Evolutionary conservation across 2,888 invertebrate species (phyloP).

Genomic region (Lypha dubia): DNA sequence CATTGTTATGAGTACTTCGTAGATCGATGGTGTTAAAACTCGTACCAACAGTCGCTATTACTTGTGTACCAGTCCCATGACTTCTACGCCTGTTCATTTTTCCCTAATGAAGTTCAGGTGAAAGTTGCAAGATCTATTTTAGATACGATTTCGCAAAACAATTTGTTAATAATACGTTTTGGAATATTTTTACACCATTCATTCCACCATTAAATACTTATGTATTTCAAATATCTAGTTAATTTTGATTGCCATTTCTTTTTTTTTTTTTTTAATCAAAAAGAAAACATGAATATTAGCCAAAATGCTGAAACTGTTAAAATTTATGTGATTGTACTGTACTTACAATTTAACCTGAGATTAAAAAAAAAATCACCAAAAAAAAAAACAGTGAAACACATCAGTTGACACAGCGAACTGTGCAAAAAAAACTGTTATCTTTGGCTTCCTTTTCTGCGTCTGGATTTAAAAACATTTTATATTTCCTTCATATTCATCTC

Average conservation of each 20-base stretch:
- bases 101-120: no score
- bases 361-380: slow-evolving; percentile 38
- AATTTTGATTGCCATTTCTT: slow-evolving; percentile 9
- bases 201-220: no score
- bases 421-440: slow-evolving; percentile 80
- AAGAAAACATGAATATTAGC: slow-evolving; percentile 32
- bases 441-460: slow-evolving; percentile 81
- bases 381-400: slow-evolving; percentile 78
- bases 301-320: slow-evolving; percentile 43
- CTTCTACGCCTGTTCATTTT: no score
- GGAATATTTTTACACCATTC: neutral
- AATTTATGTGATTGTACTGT: slow-evolving; percentile 68
- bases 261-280: neutral
- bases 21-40: no score
- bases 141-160: no score
- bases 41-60: no score
- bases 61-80: no score
- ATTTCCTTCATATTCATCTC: slow-evolving; percentile 34
- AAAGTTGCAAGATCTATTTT: no score
- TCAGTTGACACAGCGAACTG: slow-evolving; percentile 81
- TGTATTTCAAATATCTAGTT: neutral
- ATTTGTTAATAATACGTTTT: no score
- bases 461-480: slow-evolving; percentile 76
- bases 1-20: no score
- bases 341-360: slow-evolving; percentile 66